phyloP scores from a whole-genome alignment of 2,888 invertebrate species.

The Stictocephala bisonia region DNA sequence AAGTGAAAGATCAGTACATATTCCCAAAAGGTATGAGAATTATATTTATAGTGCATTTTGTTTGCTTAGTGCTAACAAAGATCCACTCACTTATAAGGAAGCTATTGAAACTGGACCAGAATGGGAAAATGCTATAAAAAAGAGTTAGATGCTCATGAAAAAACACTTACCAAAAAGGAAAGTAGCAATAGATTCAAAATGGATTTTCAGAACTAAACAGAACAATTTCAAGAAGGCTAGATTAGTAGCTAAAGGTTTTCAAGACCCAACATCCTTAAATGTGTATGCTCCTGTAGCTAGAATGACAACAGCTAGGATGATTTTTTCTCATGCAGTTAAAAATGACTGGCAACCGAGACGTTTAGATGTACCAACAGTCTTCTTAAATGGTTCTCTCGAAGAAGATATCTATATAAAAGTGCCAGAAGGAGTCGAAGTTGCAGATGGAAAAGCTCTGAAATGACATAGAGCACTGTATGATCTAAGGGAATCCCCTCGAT shows the following conservation, averaged over 20 bases:
- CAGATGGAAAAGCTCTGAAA: neutral
- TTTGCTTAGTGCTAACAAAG: conserved; percentile 44
- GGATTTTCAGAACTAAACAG: conserved; percentile 48
- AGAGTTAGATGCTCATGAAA: conserved; percentile 41
- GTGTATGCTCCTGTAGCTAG: conserved; percentile 45
- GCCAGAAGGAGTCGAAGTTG: neutral
- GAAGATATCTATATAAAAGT: conserved; percentile 4
- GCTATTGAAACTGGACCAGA: neutral
- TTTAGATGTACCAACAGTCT: conserved; percentile 46
- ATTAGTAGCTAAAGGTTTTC: conserved; percentile 49
- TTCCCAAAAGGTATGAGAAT: conserved; percentile 30
- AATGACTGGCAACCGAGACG: conserved; percentile 36
- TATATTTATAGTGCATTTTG: conserved; percentile 46
- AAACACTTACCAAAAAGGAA: conserved; percentile 19
- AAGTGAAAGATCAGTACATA: conserved; percentile 35
- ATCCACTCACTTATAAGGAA: conserved; percentile 32
- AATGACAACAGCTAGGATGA: conserved; percentile 25
- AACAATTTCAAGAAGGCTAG: conserved; percentile 46
- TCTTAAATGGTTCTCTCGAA: conserved; percentile 47
- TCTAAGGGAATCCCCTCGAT: neutral
- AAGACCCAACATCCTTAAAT: too few species aligned
- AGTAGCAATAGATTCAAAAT: conserved; percentile 47
- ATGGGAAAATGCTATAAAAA: conserved; percentile 41
- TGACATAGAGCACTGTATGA: neutral
- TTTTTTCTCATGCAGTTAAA: conserved; percentile 24